A percentile compares a stretch with the other conserved stretches of the same genome.
Evolutionary conservation across 2,797 vertebrate genomes (phyloP).

Genomic region (Eleutherodactylus coqui): DNA sequence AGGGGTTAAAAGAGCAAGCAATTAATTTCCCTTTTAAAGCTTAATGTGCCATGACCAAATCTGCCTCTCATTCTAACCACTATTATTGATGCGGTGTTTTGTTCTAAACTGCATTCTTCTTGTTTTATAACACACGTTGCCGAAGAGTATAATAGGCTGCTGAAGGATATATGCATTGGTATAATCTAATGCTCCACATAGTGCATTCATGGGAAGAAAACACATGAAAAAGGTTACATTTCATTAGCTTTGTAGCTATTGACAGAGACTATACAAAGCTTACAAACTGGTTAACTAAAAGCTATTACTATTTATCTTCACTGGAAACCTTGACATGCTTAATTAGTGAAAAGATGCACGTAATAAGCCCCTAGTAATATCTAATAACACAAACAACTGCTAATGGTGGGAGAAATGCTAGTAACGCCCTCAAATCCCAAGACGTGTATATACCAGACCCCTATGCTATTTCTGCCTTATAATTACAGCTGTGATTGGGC

Average conservation of each 20-base stretch:
- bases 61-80: constrained; percentile 48
- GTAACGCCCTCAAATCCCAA: neutral
- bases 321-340: neutral
- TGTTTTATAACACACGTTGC: constrained; percentile 34
- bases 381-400: neutral
- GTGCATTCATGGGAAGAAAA: neutral
- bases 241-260: neutral
- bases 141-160: constrained; percentile 28
- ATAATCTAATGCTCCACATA: constrained; percentile 23
- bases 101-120: constrained; percentile 24
- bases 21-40: constrained; percentile 60
- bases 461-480: neutral
- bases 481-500: constrained; percentile 7
- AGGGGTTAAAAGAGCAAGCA: constrained; percentile 54
- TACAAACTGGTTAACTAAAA: neutral
- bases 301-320: neutral
- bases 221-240: neutral
- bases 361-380: neutral
- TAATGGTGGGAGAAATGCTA: constrained; percentile 23
- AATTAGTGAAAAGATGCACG: neutral
- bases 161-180: constrained; percentile 13
- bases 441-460: neutral
- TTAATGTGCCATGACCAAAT: constrained; percentile 56
- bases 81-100: constrained; percentile 52
- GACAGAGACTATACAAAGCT: neutral